A percentile compares a stretch with the other conserved stretches of the same genome.
These are phyloP conservation scores for Myathropa florea DNA, from an alignment of 2,888 invertebrate genomes.

Conservation along the genomic window DNA sequence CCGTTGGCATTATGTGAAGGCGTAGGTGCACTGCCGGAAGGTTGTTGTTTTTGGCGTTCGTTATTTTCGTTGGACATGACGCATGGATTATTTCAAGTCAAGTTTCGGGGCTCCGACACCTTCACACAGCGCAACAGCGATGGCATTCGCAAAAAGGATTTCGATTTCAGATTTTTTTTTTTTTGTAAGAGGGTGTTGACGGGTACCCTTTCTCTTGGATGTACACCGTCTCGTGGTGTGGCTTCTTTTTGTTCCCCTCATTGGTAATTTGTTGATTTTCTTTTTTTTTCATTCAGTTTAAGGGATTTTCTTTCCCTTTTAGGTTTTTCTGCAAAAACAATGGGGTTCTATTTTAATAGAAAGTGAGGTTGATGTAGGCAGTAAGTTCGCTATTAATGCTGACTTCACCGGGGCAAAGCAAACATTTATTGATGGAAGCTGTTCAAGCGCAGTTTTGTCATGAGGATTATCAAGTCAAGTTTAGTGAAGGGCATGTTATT, in stretches of 20 bases:
- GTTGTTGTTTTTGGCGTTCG: conserved; percentile 35
- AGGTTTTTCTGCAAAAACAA: not conserved
- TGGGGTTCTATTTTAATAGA: not conserved
- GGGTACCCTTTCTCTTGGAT: not conserved
- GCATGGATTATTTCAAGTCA: conserved; percentile 61
- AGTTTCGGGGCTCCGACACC: conserved; percentile 40
- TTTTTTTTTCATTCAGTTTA: not conserved
- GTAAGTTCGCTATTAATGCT: not conserved
- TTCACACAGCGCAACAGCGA: conserved; percentile 21
- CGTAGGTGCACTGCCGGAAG: conserved; percentile 33
- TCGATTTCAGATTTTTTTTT: conserved; percentile 9
- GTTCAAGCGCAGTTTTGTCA: not conserved
- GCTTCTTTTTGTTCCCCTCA: not conserved
- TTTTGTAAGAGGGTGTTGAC: conserved; percentile 7
- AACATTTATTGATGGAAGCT: not conserved
- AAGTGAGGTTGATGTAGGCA: not conserved
- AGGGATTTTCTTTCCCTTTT: not conserved
- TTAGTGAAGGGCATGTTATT: too few relatives aligned
- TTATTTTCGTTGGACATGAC: conserved; percentile 51
- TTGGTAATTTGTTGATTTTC: not conserved
- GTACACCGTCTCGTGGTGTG: not conserved
- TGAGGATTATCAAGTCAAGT: not conserved
- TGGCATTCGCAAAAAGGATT: conserved; percentile 20
- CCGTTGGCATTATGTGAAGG: conserved; percentile 33
- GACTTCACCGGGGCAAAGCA: not conserved